Evolutionary conservation across 2,888 invertebrate species (phyloP), one percentile per base, ranked within the genome.

Genomic region (Eilema depressum): DNA sequence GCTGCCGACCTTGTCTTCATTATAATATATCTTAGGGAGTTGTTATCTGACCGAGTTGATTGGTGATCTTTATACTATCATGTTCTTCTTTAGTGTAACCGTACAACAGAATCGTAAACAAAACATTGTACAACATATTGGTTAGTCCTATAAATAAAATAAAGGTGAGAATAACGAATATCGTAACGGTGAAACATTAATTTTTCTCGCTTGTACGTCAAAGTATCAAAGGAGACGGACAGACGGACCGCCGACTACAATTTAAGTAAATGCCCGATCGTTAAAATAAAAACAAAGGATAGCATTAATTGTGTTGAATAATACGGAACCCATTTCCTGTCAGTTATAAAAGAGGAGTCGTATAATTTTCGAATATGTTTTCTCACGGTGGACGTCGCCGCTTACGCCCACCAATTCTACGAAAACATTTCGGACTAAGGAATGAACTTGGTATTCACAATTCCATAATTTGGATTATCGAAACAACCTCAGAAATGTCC

Each of bases 321-420:
- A 84, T 85, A 81, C 75, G 82, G 79, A 78, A 82, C 74, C 86
- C 85, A 84, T 86, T 86, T 85, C 83, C 88, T 79, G 85, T 84
- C 84, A 83, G 82, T 82, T 84, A 83, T 88, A 85, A 86, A 89
- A 76, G 86, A 80, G 83, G 85, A 85, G 86, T 85, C 85, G 84
- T 88, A 90, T 88, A 88, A 85, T 87, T 90, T 90, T 88, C 80
- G 88, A 86, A 88, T 90, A 86, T 87, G 88, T 90, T 91, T 94
- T 95, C 95, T 91, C 95, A 94, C 95, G 93, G 88, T 88, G 76
- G 69, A 77, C 85, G 75, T 85, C 91, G 86, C 90, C 91, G 86
- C 90, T 90, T 88, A 91, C 93, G 89, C 93, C 91, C 89, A 91
- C 90, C 82, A 82, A 82, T 94, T 93, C 93, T 90, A 88, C 88